Evolutionary conservation across 2,888 invertebrate genomes (phyloP).

Genomic region (Cephus runcator): DNA sequence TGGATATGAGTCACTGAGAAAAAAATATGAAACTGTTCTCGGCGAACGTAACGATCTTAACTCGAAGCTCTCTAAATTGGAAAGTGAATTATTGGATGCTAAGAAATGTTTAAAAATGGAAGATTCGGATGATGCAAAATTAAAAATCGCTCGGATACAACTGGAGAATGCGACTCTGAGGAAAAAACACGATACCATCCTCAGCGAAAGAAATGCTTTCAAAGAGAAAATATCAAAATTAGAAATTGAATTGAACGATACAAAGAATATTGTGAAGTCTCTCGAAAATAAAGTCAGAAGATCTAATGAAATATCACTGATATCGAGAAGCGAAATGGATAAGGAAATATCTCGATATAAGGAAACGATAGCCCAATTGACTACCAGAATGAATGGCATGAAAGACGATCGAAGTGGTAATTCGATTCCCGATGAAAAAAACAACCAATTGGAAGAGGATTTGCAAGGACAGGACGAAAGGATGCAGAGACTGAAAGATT

Average conservation of each 20-base stretch:
- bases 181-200: conserved; percentile 43
- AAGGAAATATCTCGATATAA: conserved; percentile 48
- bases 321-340: conserved; percentile 36
- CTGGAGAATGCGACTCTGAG: conserved; percentile 47
- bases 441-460: conserved; percentile 51
- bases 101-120: conserved; percentile 37
- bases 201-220: conserved; percentile 41
- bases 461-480: conserved; percentile 46
- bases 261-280: conserved; percentile 51
- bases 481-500: conserved; percentile 43
- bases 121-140: conserved; percentile 36
- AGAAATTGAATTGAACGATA: conserved; percentile 63
- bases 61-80: conserved; percentile 39
- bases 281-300: conserved; percentile 56
- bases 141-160: conserved; percentile 36
- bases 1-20: conserved; percentile 50
- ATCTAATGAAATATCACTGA: conserved; percentile 27
- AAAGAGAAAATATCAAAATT: conserved; percentile 70
- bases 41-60: conserved; percentile 43
- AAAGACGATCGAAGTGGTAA: conserved; percentile 40
- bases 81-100: conserved; percentile 36
- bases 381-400: conserved; percentile 31
- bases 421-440: conserved; percentile 39
- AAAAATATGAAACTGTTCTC: conserved; percentile 46
- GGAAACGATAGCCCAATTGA: conserved; percentile 42